Percentiles rank a stretch among this genome's conserved stretches.
Conservation (phyloP, 2,888 invertebrate species). For the Callimorpha dominula region DNA sequence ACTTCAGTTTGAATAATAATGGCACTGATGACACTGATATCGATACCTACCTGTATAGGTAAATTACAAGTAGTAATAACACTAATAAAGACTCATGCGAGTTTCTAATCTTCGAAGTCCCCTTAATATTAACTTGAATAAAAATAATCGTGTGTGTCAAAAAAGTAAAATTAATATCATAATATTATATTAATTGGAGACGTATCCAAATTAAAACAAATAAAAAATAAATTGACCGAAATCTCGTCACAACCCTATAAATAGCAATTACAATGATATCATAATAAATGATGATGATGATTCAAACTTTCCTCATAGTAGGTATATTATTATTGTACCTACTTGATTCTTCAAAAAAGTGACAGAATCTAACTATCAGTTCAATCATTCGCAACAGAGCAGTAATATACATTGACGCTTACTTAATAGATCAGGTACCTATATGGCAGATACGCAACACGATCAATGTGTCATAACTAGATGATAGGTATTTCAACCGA, state of each 20-base stretch:
- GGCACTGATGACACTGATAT: background rate
- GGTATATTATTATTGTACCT: no score
- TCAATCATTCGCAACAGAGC: background rate
- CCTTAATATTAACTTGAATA: no score
- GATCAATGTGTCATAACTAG: conserved; percentile 52
- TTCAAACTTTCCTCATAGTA: no score
- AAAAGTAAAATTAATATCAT: no score
- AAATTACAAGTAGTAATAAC: background rate
- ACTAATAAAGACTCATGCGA: no score
- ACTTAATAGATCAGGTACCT: conserved; percentile 34
- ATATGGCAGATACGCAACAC: conserved; percentile 38
- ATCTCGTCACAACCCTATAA: background rate
- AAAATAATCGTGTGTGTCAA: no score
- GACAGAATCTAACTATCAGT: background rate
- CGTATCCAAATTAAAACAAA: background rate
- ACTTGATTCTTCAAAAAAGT: background rate
- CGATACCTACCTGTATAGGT: background rate
- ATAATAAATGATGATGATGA: no score
- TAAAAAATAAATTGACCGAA: background rate
- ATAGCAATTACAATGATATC: no score
- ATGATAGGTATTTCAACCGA: conserved; percentile 46
- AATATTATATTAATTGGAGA: background rate
- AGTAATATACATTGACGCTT: conserved; percentile 22
- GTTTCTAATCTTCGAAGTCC: no score
- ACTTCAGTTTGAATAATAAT: background rate